Evolutionary conservation across 2,888 invertebrate species (phyloP), one percentile per base, ranked within the genome.

Genomic region (Autographa pulchrina): DNA sequence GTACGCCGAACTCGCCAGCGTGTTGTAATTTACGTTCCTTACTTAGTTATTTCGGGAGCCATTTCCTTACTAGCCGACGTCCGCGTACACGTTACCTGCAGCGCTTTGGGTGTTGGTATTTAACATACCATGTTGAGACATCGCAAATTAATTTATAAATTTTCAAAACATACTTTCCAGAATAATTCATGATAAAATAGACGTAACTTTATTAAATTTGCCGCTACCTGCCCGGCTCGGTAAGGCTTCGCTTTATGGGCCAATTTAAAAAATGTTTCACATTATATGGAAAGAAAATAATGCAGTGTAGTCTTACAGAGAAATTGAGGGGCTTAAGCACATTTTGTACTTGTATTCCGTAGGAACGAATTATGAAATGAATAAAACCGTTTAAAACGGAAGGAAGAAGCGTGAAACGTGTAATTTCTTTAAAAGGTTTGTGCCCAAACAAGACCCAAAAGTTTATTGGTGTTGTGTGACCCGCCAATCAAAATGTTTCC

Each of bases 161-260:
- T 83, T 77, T 78, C 79, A 80, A 83, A 86, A 85, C 74, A 84
- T 83, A 85, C 86, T 87, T 89, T 83, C 82, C 81, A 88, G 87
- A 91, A 91, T 92, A 92, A 91, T 91, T 92, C 90, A 91, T 88
- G 88, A 89, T 90, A 91, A 92, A 91, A 91, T 91, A 92, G 88
- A 89, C 87, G 90, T 91, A 89, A 90, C 94, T 90, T 94, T 94
- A 94, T 94, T 94, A 94, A 94, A 93, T 92, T 93, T 90, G 85
- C 88, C 88, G 85, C 89, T 86, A 85, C 89, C 85, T 89, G 88
- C 88, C 88, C 90, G 86, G 90, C 91, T 88, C 88, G 87, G 88
- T 85, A 86, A 90, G 89, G 89, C 91, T 91, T 88, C 91, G 87
- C 84, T 93, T 94, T 94, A 95, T 93, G 88, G 89, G 89, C 88